Evolutionary conservation across 2,888 invertebrate species (phyloP), one percentile per base, ranked within the genome.

Genomic region (Cosmorhoe ocellata): DNA sequence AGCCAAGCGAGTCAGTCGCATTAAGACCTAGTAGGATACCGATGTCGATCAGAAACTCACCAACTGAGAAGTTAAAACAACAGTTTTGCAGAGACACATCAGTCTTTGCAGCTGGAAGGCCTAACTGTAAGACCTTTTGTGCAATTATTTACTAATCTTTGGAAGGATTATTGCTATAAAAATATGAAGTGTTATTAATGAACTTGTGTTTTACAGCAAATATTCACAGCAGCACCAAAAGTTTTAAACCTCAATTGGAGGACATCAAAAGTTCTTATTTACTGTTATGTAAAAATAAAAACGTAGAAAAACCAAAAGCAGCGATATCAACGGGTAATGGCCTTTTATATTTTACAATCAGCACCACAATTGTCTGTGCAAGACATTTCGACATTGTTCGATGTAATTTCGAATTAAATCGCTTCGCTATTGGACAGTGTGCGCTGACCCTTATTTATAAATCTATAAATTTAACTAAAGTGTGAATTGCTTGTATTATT

Each of bases 231-330:
- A 71, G 49, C 33, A 69, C 58, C 11, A 67, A 58, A 70, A 71
- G 65, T 58, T 88, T 78, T 52, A 84, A 78, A 51, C 86, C 88
- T 0, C 78, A 82, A 56, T 63, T 87, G 32, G 85, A 87, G 65
- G 86, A 88, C 32, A 87, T 88, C 48, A 77, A 85, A 61, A 87
- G 87, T 61, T 88, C 88, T 31, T 75, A 67, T 62, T 59, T 84
- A 44, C 61, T 88, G 39, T 47, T 87, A 18, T 18, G 18, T 18
- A 18, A 18, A 44, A 79, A 79, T 53, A 69, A 76, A 33, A 38
- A 28, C 3, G 8, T 8, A 10, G 52, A 69, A 67, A 40, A 59
- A 56, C 45, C 32, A 49, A 36, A 51, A 45, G 11, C 14, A 14
- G 28, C 38, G 36, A 11, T 27, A 39, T 45, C 43, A 45, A 58